These are phyloP conservation scores for Pangasius sanitwongsei DNA, from an alignment of 2,797 vertebrate species.

Conservation along the genomic window DNA sequence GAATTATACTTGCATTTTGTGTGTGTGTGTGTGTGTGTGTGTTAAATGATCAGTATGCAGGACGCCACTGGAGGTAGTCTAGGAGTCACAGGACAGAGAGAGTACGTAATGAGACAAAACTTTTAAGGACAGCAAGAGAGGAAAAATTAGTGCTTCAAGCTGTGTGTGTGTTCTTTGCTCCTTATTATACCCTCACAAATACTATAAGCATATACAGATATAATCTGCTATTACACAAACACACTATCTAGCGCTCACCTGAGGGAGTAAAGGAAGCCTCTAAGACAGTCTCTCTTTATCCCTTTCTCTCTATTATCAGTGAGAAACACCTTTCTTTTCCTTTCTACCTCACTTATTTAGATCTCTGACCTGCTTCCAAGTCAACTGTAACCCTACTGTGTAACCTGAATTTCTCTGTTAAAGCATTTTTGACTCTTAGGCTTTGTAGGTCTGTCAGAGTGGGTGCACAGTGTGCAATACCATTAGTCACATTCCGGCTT, in stretches of 20 bases:
- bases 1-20: background rate
- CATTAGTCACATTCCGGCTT: constrained; percentile 2
- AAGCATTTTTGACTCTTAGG: background rate
- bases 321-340: constrained; percentile 7
- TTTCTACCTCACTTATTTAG: background rate
- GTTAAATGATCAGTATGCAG: constrained; percentile 3
- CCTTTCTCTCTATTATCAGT: constrained; percentile 14
- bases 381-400: background rate
- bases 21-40: constrained; percentile 8
- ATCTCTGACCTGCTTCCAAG: background rate
- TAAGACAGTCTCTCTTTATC: background rate
- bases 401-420: constrained; percentile 27
- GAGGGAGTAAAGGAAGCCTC: background rate
- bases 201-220: constrained; percentile 13
- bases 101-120: background rate
- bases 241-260: constrained; percentile 19
- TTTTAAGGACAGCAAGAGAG: background rate
- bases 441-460: constrained; percentile 3
- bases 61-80: constrained; percentile 13
- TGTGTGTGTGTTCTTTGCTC: background rate
- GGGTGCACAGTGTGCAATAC: background rate
- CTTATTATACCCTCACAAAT: background rate
- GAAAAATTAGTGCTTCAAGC: background rate
- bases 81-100: background rate
- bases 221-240: constrained; percentile 4